A percentile compares a stretch with the other conserved stretches of the same genome.
phyloP scores from a whole-genome alignment of 2,797 vertebrate species.

The Perodicticus potto region DNA sequence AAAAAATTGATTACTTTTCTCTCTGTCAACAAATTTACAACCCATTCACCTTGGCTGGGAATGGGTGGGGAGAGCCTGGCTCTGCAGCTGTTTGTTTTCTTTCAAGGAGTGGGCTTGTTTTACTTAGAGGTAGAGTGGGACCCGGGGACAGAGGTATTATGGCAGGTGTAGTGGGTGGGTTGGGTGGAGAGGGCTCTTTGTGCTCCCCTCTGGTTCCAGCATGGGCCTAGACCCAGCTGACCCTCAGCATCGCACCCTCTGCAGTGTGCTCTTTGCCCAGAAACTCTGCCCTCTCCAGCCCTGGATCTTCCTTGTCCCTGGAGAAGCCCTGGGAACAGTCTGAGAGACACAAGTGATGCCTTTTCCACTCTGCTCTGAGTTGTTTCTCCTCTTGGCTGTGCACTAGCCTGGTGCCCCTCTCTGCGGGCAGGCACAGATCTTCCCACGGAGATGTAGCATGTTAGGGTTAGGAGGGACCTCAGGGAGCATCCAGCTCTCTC shows the following conservation, averaged over 20 bases:
- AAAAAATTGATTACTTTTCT: slow-evolving; percentile 74
- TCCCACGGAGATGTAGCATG: neutral
- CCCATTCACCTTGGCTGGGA: neutral
- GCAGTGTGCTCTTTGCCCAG: neutral
- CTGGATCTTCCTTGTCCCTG: neutral
- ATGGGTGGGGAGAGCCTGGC: neutral
- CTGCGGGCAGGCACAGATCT: neutral
- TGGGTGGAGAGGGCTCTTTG: neutral
- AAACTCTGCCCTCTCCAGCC: neutral
- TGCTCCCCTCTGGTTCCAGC: neutral
- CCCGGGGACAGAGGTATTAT: neutral
- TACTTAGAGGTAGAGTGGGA: neutral
- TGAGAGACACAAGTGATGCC: too few species aligned
- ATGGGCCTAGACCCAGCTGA: neutral
- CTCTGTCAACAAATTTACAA: slow-evolving; percentile 33
- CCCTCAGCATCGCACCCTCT: neutral
- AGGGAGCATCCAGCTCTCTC: neutral
- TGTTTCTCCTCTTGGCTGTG: neutral
- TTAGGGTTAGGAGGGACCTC: neutral
- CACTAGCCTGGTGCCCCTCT: neutral
- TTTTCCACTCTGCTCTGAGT: neutral
- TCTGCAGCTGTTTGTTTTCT: neutral
- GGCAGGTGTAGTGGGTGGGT: neutral
- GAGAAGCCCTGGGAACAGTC: neutral
- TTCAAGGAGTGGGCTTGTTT: neutral